These are phyloP conservation scores for Neria commutata DNA, from an alignment of 2,888 invertebrate species.

Conservation along the genomic window DNA sequence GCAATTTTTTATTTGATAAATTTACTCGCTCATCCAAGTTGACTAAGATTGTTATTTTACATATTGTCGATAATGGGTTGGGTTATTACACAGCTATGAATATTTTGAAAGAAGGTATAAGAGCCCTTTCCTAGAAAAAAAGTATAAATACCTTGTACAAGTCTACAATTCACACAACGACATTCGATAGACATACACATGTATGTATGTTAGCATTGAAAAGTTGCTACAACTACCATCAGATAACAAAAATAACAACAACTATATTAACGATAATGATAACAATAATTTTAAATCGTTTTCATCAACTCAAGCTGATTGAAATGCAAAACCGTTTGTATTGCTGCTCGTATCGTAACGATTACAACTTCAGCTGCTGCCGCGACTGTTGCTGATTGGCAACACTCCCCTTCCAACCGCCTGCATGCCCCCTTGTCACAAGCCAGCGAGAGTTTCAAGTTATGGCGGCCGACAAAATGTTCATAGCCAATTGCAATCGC, in stretches of 20 bases:
- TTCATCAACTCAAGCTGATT: conserved; percentile 55
- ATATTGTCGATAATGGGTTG: no score
- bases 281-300: conserved; percentile 54
- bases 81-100: no score
- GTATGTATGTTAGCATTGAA: neutral
- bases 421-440: neutral
- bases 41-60: no score
- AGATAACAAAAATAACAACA: conserved; percentile 30
- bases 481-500: conserved; percentile 47
- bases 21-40: no score
- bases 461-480: conserved; percentile 27
- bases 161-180: neutral
- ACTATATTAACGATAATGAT: conserved; percentile 30
- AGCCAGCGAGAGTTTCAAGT: neutral
- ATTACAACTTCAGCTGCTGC: conserved; percentile 31
- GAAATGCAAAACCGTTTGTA: conserved; percentile 10
- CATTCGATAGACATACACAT: neutral
- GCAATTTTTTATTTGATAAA: no score
- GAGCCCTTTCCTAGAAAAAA: no score
- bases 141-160: neutral
- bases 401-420: neutral
- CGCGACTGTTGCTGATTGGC: conserved; percentile 11
- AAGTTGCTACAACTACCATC: neutral
- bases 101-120: no score
- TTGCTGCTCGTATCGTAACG: conserved; percentile 34